phyloP scores from a whole-genome alignment of 2,888 invertebrate genomes.

The Stomorhina lunata region DNA sequence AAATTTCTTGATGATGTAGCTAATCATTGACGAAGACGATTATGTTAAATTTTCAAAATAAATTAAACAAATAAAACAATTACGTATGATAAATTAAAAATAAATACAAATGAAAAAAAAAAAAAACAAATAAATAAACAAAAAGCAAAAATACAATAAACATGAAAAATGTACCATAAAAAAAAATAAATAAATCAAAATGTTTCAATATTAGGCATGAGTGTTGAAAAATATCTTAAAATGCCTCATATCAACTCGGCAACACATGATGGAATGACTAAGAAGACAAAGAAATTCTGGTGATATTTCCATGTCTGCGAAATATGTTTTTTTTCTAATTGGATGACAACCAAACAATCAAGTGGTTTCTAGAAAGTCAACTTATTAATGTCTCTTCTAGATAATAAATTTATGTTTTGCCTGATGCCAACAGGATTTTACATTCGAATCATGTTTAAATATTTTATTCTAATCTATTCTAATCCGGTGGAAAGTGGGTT shows the following conservation, averaged over 20 bases:
- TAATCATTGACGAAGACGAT: background rate
- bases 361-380: background rate
- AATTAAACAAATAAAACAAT: conserved; percentile 4
- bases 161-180: too few species aligned
- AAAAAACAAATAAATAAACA: conserved; percentile 22
- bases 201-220: background rate
- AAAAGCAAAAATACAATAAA: conserved; percentile 12
- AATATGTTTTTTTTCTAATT: conserved; percentile 1
- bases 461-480: too few species aligned
- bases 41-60: background rate
- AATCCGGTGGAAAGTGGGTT: too few species aligned
- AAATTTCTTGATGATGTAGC: background rate
- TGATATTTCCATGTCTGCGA: background rate
- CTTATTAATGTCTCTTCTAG: too few species aligned
- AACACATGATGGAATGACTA: background rate
- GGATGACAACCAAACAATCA: background rate
- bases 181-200: conserved; percentile 4
- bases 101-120: background rate
- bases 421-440: background rate
- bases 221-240: background rate
- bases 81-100: conserved; percentile 11
- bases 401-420: too few species aligned
- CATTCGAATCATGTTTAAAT: background rate
- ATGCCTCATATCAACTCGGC: background rate
- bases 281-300: background rate